phyloP scores from a whole-genome alignment of 53 echinoderm and acorn worm genomes.

The Apostichopus leukothele region DNA sequence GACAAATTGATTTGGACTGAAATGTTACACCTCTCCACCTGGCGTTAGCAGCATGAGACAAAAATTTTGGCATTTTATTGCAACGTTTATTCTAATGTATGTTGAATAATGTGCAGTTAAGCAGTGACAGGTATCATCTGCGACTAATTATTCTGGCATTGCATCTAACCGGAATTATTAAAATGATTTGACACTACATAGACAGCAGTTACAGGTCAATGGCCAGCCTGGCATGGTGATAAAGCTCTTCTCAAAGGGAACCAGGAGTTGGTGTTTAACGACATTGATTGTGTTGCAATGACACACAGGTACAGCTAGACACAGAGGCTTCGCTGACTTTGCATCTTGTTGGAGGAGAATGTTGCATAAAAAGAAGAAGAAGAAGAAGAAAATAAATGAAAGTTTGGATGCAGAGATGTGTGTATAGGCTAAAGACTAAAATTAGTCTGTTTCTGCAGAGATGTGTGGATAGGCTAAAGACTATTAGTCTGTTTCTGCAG shows the following conservation, averaged over 20 bases:
- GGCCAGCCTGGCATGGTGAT: not conserved
- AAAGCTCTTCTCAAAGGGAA: not conserved
- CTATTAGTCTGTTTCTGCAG: no score
- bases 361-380: no score
- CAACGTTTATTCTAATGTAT: not conserved
- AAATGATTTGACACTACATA: constrained; percentile 7
- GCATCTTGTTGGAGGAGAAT: no score
- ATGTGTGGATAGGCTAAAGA: no score
- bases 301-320: no score
- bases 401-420: no score
- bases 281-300: no score
- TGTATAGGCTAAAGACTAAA: no score
- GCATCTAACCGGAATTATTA: not conserved
- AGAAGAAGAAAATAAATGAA: no score
- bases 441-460: no score
- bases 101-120: constrained; percentile 4
- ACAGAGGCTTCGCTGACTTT: no score
- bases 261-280: not conserved
- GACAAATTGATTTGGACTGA: constrained; percentile 27
- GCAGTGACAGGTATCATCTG: not conserved
- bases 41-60: constrained; percentile 1
- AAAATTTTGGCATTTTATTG: constrained; percentile 2
- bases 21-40: constrained; percentile 29
- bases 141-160: constrained; percentile 26
- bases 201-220: constrained; percentile 18